phyloP scores from a whole-genome alignment of 2,797 vertebrate species.

The Lutjanus argentimaculatus region DNA sequence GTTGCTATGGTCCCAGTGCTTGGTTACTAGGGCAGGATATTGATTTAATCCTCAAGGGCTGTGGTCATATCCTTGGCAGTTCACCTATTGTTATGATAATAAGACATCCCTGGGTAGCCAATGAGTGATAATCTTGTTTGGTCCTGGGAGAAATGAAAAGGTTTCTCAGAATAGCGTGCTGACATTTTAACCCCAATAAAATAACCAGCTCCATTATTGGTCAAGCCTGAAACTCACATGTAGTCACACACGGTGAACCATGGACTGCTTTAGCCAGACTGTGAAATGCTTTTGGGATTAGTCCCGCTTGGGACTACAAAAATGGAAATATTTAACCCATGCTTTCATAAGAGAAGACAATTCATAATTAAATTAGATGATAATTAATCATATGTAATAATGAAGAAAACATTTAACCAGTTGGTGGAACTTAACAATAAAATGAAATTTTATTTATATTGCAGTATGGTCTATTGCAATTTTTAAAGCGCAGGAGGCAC shows the following conservation, averaged over 20 bases:
- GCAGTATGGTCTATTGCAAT: too few species aligned
- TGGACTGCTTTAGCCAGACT: conserved; percentile 18
- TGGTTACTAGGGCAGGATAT: conserved; percentile 75
- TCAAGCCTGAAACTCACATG: conserved; percentile 40
- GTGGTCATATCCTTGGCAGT: conserved; percentile 69
- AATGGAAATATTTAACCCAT: not conserved
- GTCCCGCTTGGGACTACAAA: not conserved
- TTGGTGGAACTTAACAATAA: too few species aligned
- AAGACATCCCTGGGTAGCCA: conserved; percentile 62
- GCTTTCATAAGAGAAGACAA: not conserved
- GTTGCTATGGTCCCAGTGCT: conserved; percentile 71
- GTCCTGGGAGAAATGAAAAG: conserved; percentile 67
- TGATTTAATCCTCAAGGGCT: conserved; percentile 76
- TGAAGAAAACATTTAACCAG: not conserved
- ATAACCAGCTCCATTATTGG: conserved; percentile 46
- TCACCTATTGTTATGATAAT: conserved; percentile 83
- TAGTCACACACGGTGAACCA: conserved; percentile 25
- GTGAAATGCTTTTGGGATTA: conserved; percentile 24
- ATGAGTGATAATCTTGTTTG: conserved; percentile 74
- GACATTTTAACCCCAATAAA: conserved; percentile 80
- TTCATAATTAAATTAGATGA: not conserved
- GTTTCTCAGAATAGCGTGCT: conserved; percentile 50
- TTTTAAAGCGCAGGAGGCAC: too few species aligned
- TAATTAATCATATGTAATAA: not conserved
- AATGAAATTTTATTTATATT: too few species aligned